These are phyloP conservation scores for Harpagus bidentatus DNA, from an alignment of 2,113 vertebrate species.

Conservation along the genomic window DNA sequence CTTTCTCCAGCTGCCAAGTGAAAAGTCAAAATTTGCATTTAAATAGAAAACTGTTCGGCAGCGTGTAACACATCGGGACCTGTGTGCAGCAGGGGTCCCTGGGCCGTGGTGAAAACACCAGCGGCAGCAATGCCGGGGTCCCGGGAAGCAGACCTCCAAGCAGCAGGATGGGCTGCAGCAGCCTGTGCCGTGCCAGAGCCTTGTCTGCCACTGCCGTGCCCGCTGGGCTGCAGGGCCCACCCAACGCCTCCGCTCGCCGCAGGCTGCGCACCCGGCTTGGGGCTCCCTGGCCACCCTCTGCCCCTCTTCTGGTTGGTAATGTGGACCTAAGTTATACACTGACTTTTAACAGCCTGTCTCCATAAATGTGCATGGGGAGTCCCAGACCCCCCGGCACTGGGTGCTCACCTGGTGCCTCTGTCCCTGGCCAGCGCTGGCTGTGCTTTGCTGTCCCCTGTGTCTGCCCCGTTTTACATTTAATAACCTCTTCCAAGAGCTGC, in stretches of 20 bases:
- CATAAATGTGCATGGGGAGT: rapidly evolving
- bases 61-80: background rate
- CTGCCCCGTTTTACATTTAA: background rate
- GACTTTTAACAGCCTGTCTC: background rate
- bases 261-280: rapidly evolving
- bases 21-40: conserved; percentile 85
- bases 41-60: conserved; percentile 70
- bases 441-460: background rate
- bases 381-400: rapidly evolving
- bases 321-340: rapidly evolving
- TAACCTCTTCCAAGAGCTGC: background rate
- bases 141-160: background rate
- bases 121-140: rapidly evolving
- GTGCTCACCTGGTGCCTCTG: background rate
- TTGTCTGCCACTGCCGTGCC: rapidly evolving
- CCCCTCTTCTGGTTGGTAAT: rapidly evolving
- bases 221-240: background rate
- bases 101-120: background rate
- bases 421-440: background rate
- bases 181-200: background rate
- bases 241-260: rapidly evolving
- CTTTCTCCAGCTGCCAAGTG: conserved; percentile 65
- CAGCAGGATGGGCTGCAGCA: no score
- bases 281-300: rapidly evolving
- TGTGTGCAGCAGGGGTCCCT: background rate